Evolutionary conservation across 2,888 invertebrate genomes (phyloP).

Genomic region (Imbricaverruca yamaguchii): DNA sequence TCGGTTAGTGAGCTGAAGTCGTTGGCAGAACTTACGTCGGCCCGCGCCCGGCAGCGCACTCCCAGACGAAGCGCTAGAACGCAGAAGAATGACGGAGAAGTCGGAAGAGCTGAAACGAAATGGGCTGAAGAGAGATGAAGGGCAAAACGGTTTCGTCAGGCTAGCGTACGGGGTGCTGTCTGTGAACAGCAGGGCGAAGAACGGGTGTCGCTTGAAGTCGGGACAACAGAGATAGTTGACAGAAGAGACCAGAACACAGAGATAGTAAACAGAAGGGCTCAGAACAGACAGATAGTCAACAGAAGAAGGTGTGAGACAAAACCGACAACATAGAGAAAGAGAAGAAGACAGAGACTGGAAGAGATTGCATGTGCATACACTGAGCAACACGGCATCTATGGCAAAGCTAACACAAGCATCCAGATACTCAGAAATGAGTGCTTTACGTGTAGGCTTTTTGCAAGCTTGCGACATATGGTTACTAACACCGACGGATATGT

Average conservation of each 20-base stretch:
- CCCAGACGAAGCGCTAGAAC: not conserved
- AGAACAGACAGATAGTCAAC: slow-evolving; percentile 32
- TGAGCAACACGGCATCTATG: too few relatives aligned
- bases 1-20: too few relatives aligned
- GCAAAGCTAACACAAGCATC: too few relatives aligned
- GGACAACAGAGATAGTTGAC: not conserved
- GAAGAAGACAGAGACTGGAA: slow-evolving; percentile 28
- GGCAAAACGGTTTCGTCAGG: too few relatives aligned
- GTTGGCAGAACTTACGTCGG: too few relatives aligned
- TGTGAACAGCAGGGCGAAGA: too few relatives aligned
- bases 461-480: too few relatives aligned
- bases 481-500: too few relatives aligned
- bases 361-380: slow-evolving; percentile 1
- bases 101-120: not conserved
- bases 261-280: slow-evolving; percentile 7
- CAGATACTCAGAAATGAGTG: too few relatives aligned
- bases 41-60: not conserved
- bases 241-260: not conserved
- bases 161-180: too few relatives aligned
- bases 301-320: slow-evolving; percentile 25
- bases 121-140: not conserved
- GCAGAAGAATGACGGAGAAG: not conserved
- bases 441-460: too few relatives aligned
- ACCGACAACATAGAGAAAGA: slow-evolving; percentile 30
- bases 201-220: too few relatives aligned